Conservation (phyloP, 2,888 invertebrate genomes). For the Tetropium fuscum region DNA sequence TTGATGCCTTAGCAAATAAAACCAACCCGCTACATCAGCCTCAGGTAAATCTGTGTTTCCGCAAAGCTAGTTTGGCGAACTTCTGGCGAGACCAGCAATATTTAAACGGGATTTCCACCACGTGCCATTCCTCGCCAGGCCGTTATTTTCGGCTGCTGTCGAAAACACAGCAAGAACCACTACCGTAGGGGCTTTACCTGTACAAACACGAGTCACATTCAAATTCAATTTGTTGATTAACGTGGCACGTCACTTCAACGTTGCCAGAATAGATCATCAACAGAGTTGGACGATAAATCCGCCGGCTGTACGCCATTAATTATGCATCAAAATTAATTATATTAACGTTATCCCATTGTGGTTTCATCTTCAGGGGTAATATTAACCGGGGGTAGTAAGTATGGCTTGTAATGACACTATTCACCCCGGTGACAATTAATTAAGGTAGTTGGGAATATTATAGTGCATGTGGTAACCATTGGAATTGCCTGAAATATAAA, state of each 20-base stretch:
- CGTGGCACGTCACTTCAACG: slow-evolving; percentile 54
- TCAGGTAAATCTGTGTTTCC: too few species aligned
- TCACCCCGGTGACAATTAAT: too few species aligned
- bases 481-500: too few species aligned
- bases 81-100: too few species aligned
- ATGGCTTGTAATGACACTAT: slow-evolving; percentile 8
- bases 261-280: slow-evolving; percentile 56
- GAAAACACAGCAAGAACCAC: slow-evolving; percentile 6
- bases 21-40: too few species aligned
- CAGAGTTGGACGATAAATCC: slow-evolving; percentile 46
- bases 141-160: slow-evolving; percentile 1
- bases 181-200: slow-evolving; percentile 44
- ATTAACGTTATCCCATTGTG: slow-evolving; percentile 53
- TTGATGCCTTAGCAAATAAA: too few species aligned
- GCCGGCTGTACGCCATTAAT: slow-evolving; percentile 47
- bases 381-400: not conserved
- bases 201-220: slow-evolving; percentile 49
- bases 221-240: slow-evolving; percentile 59
- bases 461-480: too few species aligned
- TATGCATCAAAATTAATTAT: slow-evolving; percentile 57
- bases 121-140: not conserved
- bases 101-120: too few species aligned
- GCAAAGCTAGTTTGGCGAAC: too few species aligned
- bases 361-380: slow-evolving; percentile 31
- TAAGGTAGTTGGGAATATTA: too few species aligned